These are phyloP conservation scores for Drosophila maculinotata DNA, from an alignment of 2,888 invertebrate genomes.

Conservation along the genomic window DNA sequence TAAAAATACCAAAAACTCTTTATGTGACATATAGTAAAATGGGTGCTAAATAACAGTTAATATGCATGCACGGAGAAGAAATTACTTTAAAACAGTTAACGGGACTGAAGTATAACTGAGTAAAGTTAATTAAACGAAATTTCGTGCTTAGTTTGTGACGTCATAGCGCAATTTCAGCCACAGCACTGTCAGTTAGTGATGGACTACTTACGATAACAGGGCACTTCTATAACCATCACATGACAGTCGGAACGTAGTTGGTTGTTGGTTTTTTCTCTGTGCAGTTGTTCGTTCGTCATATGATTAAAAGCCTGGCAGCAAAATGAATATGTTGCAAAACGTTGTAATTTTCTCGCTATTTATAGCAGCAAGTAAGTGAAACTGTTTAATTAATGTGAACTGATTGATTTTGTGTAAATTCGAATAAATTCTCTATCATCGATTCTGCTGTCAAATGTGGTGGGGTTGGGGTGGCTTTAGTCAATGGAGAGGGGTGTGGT, in stretches of 20 bases:
- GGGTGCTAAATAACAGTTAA: too few species aligned
- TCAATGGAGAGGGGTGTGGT: constrained; percentile 22
- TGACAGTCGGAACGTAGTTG: constrained; percentile 67
- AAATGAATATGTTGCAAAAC: constrained; percentile 82
- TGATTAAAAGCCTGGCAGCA: constrained; percentile 80
- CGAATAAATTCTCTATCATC: too few species aligned
- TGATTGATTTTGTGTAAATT: too few species aligned
- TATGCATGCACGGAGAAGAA: neutral
- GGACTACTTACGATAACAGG: constrained; percentile 40
- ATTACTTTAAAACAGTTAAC: neutral
- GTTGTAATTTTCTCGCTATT: constrained; percentile 80
- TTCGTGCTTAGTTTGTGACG: constrained; percentile 15
- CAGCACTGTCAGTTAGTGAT: constrained; percentile 27
- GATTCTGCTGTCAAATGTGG: constrained; percentile 35
- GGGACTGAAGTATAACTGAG: neutral
- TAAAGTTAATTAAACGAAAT: neutral
- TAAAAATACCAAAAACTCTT: constrained; percentile 11
- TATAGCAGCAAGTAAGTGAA: constrained; percentile 83
- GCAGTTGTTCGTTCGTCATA: constrained; percentile 83
- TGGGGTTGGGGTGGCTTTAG: too few species aligned
- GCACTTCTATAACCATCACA: constrained; percentile 65
- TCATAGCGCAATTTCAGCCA: neutral
- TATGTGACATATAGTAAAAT: too few species aligned
- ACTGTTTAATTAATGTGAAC: neutral
- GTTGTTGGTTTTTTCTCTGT: constrained; percentile 70